These are phyloP conservation scores for Paragorgia papillata DNA, from an alignment of 92 coral and sea anemone genomes.

Conservation along the genomic window DNA sequence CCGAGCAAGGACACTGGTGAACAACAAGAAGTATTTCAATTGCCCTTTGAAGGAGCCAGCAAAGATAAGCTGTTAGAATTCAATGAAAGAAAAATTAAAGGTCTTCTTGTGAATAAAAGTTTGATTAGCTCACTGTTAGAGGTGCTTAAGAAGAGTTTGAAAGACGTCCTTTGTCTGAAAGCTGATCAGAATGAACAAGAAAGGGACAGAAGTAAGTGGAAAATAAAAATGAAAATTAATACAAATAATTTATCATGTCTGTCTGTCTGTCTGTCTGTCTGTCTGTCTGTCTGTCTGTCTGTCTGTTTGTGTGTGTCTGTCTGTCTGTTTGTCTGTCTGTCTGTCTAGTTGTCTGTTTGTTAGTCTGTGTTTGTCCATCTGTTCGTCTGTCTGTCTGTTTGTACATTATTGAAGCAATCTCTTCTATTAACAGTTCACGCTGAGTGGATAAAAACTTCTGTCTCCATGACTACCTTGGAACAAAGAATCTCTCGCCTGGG, in stretches of 20 bases:
- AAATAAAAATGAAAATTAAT: too few species aligned
- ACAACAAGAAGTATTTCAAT: conserved; percentile 2
- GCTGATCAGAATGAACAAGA: neutral
- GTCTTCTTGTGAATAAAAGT: conserved; percentile 23
- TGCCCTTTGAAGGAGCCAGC: neutral
- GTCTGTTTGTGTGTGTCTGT: too few species aligned
- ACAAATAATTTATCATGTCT: too few species aligned
- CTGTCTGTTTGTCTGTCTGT: too few species aligned
- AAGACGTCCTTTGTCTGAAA: conserved; percentile 16
- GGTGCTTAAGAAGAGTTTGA: conserved; percentile 25
- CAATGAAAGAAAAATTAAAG: conserved; percentile 3
- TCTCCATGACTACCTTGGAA: conserved; percentile 65
- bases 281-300: too few species aligned
- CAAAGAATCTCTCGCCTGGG: conserved; percentile 92
- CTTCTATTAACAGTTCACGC: conserved; percentile 52
- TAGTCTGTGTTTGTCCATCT: too few species aligned
- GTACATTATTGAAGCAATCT: too few species aligned
- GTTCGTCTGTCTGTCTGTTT: too few species aligned
- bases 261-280: too few species aligned
- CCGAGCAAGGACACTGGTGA: neutral
- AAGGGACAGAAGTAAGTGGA: neutral
- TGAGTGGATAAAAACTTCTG: conserved; percentile 78
- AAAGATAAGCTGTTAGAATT: conserved; percentile 5
- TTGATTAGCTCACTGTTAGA: conserved; percentile 20
- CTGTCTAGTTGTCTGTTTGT: too few species aligned